Conservation (phyloP, 2,113 vertebrate species). For the Leucosticte australis region DNA sequence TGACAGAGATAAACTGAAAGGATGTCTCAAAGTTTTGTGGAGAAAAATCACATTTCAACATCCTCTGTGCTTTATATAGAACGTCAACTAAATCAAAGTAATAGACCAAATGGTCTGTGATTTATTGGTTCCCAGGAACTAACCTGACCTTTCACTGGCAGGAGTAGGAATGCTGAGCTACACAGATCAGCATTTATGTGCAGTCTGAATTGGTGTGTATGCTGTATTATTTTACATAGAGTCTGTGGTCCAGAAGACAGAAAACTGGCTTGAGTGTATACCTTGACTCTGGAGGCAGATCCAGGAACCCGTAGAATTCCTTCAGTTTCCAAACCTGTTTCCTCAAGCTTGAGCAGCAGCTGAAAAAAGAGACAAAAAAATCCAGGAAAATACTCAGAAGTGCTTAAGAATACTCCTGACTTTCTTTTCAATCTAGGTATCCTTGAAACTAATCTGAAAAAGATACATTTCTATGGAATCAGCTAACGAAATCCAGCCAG, state of each 20-base stretch:
- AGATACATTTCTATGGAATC: background rate
- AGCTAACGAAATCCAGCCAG: background rate
- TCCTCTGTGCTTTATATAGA: constrained; percentile 5
- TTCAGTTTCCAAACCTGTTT: constrained; percentile 90
- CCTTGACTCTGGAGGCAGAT: constrained; percentile 94
- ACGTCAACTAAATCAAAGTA: background rate
- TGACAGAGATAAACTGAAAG: background rate
- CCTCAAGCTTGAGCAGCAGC: constrained; percentile 90
- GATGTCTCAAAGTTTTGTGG: background rate
- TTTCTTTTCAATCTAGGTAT: background rate
- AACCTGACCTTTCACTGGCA: background rate
- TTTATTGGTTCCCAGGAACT: constrained; percentile 44
- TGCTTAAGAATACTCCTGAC: background rate
- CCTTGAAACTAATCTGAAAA: background rate
- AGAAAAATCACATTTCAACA: background rate
- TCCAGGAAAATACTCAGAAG: background rate
- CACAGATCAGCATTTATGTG: background rate
- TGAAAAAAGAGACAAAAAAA: constrained; percentile 37
- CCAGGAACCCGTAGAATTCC: constrained; percentile 94
- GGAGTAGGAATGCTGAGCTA: background rate
- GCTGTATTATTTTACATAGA: background rate
- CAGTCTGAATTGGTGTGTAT: background rate
- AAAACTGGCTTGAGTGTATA: constrained; percentile 33
- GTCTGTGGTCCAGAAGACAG: background rate
- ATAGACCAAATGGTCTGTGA: background rate